phyloP scores from a whole-genome alignment of 1,140 invertebrate genomes.

The Dufourea novaeangliae region DNA sequence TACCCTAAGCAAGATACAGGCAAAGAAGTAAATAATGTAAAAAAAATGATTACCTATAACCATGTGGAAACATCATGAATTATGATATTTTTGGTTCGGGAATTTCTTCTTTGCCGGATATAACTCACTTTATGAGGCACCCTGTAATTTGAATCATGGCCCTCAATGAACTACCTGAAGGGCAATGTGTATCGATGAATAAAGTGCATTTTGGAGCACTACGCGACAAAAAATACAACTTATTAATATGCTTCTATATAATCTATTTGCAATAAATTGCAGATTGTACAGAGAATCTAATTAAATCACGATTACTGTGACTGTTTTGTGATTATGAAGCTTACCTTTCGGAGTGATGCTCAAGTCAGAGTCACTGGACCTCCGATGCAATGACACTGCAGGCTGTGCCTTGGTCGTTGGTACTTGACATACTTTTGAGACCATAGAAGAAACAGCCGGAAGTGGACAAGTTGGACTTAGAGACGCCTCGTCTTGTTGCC shows the following conservation, averaged over 20 bases:
- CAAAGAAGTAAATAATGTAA: conserved; percentile 4
- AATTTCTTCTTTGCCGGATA: conserved; percentile 27
- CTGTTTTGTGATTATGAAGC: conserved; percentile 35
- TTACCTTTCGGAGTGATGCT: conserved; percentile 96
- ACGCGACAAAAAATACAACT: not conserved
- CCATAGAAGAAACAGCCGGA: conserved; percentile 59
- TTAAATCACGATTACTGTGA: not conserved
- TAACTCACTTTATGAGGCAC: conserved; percentile 37
- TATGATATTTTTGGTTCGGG: conserved; percentile 24
- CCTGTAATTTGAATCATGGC: conserved; percentile 9
- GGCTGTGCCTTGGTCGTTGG: conserved; percentile 81
- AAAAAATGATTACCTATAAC: conserved; percentile 37
- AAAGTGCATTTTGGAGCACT: not conserved
- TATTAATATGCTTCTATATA: not conserved
- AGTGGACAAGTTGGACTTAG: conserved; percentile 66
- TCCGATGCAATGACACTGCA: conserved; percentile 84
- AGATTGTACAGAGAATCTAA: not conserved
- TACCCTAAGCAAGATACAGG: not conserved
- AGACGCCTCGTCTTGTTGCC: conserved; percentile 73
- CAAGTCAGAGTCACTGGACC: conserved; percentile 96
- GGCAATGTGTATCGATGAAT: conserved; percentile 19
- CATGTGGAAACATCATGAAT: conserved; percentile 14
- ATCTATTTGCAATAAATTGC: not conserved
- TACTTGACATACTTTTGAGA: conserved; percentile 78
- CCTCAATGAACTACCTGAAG: conserved; percentile 1